These are phyloP conservation scores for Scaptomyza flava DNA, from an alignment of 2,888 invertebrate genomes.

Conservation along the genomic window DNA sequence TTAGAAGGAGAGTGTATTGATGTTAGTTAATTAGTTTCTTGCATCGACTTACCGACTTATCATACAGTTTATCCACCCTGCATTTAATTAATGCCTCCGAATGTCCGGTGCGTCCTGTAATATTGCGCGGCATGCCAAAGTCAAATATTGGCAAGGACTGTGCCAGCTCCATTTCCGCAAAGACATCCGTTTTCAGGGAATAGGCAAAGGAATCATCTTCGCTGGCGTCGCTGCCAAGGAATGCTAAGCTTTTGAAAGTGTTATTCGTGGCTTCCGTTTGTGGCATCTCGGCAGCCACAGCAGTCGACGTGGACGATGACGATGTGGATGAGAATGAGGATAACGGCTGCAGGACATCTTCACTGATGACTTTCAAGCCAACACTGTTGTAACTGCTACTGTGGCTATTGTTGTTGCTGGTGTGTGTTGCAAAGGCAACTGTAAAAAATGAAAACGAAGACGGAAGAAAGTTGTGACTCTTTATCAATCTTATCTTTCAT, in stretches of 20 bases:
- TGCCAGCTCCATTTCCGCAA: conserved; percentile 45
- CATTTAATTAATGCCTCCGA: conserved; percentile 93
- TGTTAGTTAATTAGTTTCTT: neutral
- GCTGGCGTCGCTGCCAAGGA: conserved; percentile 50
- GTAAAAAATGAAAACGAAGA: conserved; percentile 32
- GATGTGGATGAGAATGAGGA: conserved; percentile 7
- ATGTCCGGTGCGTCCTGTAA: conserved; percentile 94
- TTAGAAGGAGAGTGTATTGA: no score
- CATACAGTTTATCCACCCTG: conserved; percentile 93
- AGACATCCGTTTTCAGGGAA: conserved; percentile 35
- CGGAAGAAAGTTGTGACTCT: neutral
- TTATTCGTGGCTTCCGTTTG: conserved; percentile 72
- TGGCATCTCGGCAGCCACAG: conserved; percentile 42
- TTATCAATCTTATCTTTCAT: conserved; percentile 29
- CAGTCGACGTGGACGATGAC: conserved; percentile 17
- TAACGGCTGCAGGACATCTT: conserved; percentile 39
- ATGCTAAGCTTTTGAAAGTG: conserved; percentile 81
- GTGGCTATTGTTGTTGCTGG: conserved; percentile 25
- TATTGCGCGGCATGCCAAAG: conserved; percentile 93
- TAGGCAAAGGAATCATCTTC: conserved; percentile 44
- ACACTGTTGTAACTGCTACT: conserved; percentile 23
- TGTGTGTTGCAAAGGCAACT: conserved; percentile 44
- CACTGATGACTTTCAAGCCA: conserved; percentile 40
- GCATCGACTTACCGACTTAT: conserved; percentile 89
- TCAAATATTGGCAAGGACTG: conserved; percentile 88